Percentiles rank a stretch among this genome's conserved stretches.
phyloP scores from a whole-genome alignment of 2,888 invertebrate species.

The Schizotus pectinicornis region DNA sequence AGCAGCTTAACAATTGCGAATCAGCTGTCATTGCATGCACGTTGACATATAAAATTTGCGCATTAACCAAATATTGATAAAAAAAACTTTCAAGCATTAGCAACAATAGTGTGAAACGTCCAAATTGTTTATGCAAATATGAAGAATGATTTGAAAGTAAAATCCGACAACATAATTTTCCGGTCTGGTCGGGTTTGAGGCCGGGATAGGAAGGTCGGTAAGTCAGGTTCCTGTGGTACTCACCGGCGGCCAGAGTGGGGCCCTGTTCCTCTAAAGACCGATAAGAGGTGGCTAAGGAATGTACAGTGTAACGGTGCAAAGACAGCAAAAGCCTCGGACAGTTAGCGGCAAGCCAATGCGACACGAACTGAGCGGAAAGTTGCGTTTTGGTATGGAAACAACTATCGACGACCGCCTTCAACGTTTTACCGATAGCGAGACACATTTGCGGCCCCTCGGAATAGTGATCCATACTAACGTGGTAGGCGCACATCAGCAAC shows the following conservation, averaged over 20 bases:
- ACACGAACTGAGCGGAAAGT: constrained; percentile 76
- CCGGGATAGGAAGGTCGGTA: too few relatives aligned
- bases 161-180: too few relatives aligned
- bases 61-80: too few relatives aligned
- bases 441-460: constrained; percentile 67
- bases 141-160: too few relatives aligned
- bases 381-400: constrained; percentile 81
- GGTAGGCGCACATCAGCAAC: constrained; percentile 75
- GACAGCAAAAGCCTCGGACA: constrained; percentile 78
- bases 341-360: constrained; percentile 82
- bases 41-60: too few relatives aligned
- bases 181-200: too few relatives aligned
- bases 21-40: too few relatives aligned
- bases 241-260: constrained; percentile 52
- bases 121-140: too few relatives aligned
- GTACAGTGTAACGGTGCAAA: constrained; percentile 68
- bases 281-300: constrained; percentile 66
- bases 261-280: constrained; percentile 56
- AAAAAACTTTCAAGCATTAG: too few relatives aligned
- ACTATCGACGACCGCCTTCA: constrained; percentile 75
- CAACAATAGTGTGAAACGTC: too few relatives aligned
- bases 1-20: too few relatives aligned
- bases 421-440: constrained; percentile 70
- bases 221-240: constrained; percentile 16
- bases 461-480: constrained; percentile 80